A percentile compares a stretch with the other conserved stretches of the same genome.
Evolutionary conservation across 2,888 invertebrate genomes (phyloP).

Genomic region (Noctua fimbriata): DNA sequence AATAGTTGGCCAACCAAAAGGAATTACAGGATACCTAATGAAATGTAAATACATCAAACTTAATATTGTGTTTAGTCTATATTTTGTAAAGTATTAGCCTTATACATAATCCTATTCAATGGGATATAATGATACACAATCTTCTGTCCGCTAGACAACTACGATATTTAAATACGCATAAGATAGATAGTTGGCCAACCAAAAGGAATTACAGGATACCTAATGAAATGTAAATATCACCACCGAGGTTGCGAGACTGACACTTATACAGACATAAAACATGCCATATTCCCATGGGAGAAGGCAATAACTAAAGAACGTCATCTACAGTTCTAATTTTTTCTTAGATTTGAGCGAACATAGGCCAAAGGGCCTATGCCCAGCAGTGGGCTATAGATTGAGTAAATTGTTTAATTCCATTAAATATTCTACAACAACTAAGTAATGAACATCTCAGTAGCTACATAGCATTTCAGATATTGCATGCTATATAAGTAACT

Average conservation of each 20-base stretch:
- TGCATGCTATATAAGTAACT: neutral
- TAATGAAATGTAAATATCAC: neutral
- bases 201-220: neutral
- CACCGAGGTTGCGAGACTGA: neutral
- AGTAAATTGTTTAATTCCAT: neutral
- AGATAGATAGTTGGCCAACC: neutral
- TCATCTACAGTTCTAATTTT: neutral
- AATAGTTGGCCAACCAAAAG: neutral
- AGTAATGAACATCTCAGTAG: neutral
- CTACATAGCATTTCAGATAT: slow-evolving; percentile 13
- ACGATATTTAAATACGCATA: neutral
- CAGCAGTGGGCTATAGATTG: neutral
- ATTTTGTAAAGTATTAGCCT: neutral
- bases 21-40: neutral
- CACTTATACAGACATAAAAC: too few relatives aligned
- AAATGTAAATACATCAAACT: neutral
- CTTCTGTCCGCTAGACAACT: neutral
- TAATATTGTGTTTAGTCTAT: neutral
- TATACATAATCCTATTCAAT: neutral
- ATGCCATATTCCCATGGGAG: neutral
- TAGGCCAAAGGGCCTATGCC: neutral
- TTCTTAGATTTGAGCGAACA: neutral
- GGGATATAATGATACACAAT: neutral
- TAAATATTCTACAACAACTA: neutral
- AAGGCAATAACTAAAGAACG: neutral